Base-by-base conservation (phyloP, 2,888 invertebrate species). In the Melinaea marsaeus region DNA sequence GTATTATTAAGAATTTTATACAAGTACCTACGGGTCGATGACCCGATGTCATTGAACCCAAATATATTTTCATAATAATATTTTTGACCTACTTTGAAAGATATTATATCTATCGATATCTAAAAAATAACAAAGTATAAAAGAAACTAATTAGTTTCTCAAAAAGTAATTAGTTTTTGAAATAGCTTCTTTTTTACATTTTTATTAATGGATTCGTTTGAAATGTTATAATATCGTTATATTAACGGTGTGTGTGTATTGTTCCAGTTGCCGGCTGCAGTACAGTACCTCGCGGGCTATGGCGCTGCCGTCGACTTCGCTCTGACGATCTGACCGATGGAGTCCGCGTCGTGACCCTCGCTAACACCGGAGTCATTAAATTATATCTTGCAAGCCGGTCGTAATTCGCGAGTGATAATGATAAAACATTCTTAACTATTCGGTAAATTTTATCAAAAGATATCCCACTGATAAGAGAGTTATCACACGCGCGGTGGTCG, bases 181-280 rank as follows among this genome's bases (percentile, higher is more conserved):
- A 22, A 51, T 32, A 4, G 7, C 32, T 7, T 13, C 3, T 51
- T 13, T 3, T 13, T n/a, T 4, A 13, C 4, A 48, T n/a, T 48
- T n/a, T 48, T 45, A 22, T 46, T 56, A 55, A 60, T 51, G 22
- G 22, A 22, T 22, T 22, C 22, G 22, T 22, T 22, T 22, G 22
- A 22, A 22, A 13, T 55, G 42, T 46, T 55, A 48, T 57, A 32
- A 48, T 66, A 48, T 55, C 42, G 55, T 34, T 54, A 63, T 63
- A 56, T 62, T 32, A 61, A 57, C 5, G 13, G 55, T 42, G 46
- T 57, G 13, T 35, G 55, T 34, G 58, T 67, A 79, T 89, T 89
- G 90, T 90, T 90, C 64, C 87, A 90, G 90, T 81, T 85, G 78
- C 82, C 83, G 68, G 83, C 80, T 75, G 84, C 85, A 79, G 83